Conservation (phyloP, 2,113 vertebrate species). For the Pseudorectes ferrugineus region DNA sequence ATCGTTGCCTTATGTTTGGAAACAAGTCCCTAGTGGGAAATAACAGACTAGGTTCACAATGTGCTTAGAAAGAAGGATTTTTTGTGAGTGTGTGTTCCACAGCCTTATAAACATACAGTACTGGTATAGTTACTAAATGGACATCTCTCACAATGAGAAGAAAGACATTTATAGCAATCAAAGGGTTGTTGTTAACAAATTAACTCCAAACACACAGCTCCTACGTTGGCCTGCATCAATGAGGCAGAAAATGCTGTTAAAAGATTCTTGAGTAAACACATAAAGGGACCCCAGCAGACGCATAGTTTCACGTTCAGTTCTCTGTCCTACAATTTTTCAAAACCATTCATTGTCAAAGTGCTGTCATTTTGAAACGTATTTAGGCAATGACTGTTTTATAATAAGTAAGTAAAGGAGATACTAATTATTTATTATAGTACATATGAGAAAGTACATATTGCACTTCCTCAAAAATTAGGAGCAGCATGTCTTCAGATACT, state of each 20-base stretch:
- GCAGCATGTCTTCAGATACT: neutral
- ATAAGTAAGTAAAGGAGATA: neutral
- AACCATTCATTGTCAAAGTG: neutral
- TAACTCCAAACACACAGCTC: neutral
- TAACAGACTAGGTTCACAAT: neutral
- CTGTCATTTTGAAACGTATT: neutral
- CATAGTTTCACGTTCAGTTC: neutral
- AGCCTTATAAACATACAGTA: neutral
- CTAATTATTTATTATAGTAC: neutral
- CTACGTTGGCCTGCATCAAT: neutral
- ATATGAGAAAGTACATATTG: neutral
- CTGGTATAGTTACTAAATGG: neutral
- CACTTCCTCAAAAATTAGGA: neutral
- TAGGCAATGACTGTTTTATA: neutral
- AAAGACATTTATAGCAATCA: neutral
- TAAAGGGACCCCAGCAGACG: neutral
- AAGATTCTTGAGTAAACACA: neutral
- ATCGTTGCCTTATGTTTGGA: neutral
- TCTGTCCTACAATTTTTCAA: neutral
- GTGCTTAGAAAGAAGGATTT: neutral
- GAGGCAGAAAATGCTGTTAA: neutral
- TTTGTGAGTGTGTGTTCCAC: neutral
- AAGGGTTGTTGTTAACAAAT: neutral
- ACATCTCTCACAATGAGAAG: neutral
- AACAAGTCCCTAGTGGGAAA: neutral